Evolutionary conservation across 30 jellyfish, hydroid and myxozoan species (phyloP).

Genomic region (Pelagia noctiluca): DNA sequence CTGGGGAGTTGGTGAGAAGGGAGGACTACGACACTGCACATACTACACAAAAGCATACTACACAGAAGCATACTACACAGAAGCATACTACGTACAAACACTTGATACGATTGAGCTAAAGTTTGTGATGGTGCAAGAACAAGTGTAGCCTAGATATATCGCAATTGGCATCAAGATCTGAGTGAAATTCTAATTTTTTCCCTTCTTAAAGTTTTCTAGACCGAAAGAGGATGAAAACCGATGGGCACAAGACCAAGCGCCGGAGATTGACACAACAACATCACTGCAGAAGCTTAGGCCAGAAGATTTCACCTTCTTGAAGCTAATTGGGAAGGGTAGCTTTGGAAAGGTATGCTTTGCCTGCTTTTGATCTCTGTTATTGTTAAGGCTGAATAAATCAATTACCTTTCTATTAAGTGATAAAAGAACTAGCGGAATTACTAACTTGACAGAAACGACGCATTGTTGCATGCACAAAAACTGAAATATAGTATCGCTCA

Average conservation of each 20-base stretch:
- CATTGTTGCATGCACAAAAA: too few species aligned
- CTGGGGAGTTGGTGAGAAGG: too few species aligned
- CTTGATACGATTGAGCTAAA: too few species aligned
- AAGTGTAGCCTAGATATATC: too few species aligned
- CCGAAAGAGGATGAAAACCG: constrained; percentile 69
- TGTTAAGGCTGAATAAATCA: not conserved
- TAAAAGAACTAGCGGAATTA: not conserved
- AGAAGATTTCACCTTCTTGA: constrained; percentile 94
- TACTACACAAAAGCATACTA: too few species aligned
- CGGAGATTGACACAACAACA: constrained; percentile 1
- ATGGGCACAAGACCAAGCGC: constrained; percentile 16
- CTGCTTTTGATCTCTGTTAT: not conserved
- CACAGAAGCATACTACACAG: too few species aligned
- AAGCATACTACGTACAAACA: too few species aligned
- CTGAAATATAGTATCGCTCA: too few species aligned
- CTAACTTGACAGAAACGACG: too few species aligned
- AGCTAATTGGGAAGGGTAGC: constrained; percentile 98
- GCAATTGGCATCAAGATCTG: not conserved
- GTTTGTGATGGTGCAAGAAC: too few species aligned
- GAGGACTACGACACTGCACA: too few species aligned
- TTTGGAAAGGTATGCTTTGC: constrained; percentile 92
- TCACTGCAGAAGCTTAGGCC: constrained; percentile 65
- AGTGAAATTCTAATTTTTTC: too few species aligned
- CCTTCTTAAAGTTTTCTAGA: constrained; percentile 42
- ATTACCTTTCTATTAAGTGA: not conserved